Evolutionary conservation across 1,140 invertebrate genomes (phyloP), one percentile per base, ranked within the genome.

Genomic region (Calliopsis andreniformis): DNA sequence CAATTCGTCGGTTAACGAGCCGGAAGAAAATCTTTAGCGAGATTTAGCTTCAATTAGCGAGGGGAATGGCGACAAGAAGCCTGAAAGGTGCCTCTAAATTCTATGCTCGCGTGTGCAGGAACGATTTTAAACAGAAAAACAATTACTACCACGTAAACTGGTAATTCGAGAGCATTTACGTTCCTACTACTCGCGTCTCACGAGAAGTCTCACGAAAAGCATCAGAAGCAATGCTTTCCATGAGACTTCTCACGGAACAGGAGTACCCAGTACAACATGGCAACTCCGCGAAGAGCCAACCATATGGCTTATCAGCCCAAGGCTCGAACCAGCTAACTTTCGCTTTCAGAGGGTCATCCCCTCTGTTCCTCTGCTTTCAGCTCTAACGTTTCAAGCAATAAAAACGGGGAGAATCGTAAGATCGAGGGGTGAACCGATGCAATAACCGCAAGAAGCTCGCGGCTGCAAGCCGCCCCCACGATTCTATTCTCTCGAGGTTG

Each of bases 1-100:
- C 61, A 67, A 80, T 75, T 82, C 35, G 49, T 47, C 80, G 73
- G 53, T 70, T 76, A 80, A 73, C 62, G 14, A 45, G 39, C 47
- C 62, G 35, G 62, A 71, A 71, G 58, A 47, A 28, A 28, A 16
- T 49, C 55, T 35, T 35, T 16, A 1, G 0, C 20, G 20, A 49
- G 56, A 35, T 47, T 61, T 4, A 35, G 20, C 42, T 12, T 32
- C 7, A 28, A 1, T 0, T 3, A 14, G n/a, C n/a, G n/a, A 39
- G 35, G 35, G 35, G 3, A 10, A 10, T 39, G 3, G 35, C 35
- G 4, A 39, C 35, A 39, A 10, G 35, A 39, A 3, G 35, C 35
- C 4, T 39, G 10, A 39, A 39, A 39, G 35, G 3, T 39, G n/a
- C n/a, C n/a, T n/a, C n/a, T n/a, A n/a, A n/a, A n/a, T n/a, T n/a